Base-by-base conservation (phyloP, 1,140 invertebrate species). In the Sitophilus oryzae region DNA sequence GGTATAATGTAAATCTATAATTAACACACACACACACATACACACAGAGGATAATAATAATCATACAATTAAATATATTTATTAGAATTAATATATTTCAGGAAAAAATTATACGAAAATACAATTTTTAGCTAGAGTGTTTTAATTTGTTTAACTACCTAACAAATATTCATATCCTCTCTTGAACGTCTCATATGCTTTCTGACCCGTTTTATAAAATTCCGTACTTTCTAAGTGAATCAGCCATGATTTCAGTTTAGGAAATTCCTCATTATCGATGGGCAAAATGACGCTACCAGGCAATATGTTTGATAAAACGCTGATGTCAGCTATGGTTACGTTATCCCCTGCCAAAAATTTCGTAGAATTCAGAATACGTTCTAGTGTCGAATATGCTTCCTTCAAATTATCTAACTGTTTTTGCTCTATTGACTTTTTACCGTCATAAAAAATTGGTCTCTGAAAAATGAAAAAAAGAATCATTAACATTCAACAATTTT, bases 261-360 rank as follows among this genome's bases (percentile, higher is more conserved):
- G 55, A 48, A 49, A 62, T 52, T 59, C 44, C 3, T 30, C 15
- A 30, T 40, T 37, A 21, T 54, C 46, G 11, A 66, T 47, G 3
- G 54, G 52, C 22, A 57, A 21, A 40, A 62, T 20, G 1, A 52
- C 8, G 38, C 57, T 38, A 18, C 23, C 21, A 5, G 51, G 47
- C 14, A 53, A 22, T 30, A 64, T 21, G 1, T 61, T 41, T 4
- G 55, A 52, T 22, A 63, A 34, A 4, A 59, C n/a, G 44, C 64
- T 64, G 10, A 64, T 59, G 46, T 66, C 64, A 19, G 62, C 64
- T 25, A 66, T 61, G 5, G 62, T 57, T 4, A 63, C 10, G 1
- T 22, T n/a, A 35, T 62, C 36, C 6, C 60, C 60, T 15, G 60
- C 62, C 11, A 66, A 25, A 53, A 54, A 66, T 15, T 60, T 47